These are phyloP conservation scores for Thunnus albacares DNA, from an alignment of 2,797 vertebrate genomes.

Conservation along the genomic window DNA sequence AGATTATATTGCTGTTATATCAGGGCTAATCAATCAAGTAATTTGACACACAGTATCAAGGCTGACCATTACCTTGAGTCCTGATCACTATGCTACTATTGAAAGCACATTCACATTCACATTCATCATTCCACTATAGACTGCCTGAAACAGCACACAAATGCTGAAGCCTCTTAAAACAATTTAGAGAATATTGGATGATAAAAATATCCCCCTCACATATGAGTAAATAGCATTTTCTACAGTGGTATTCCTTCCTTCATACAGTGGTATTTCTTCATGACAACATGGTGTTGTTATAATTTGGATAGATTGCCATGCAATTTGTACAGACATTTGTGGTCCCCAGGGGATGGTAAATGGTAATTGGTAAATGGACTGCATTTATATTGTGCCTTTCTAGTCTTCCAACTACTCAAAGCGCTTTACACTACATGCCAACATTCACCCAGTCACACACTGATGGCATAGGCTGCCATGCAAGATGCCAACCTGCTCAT, in stretches of 20 bases:
- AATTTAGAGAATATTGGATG: neutral
- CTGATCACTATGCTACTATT: constrained; percentile 41
- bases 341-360: too few relatives aligned
- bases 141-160: constrained; percentile 16
- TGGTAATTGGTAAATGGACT: too few relatives aligned
- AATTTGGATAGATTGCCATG: neutral
- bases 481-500: too few relatives aligned
- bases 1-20: constrained; percentile 30
- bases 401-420: too few relatives aligned
- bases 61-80: constrained; percentile 29
- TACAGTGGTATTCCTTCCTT: neutral
- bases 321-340: neutral
- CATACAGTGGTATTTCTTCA: neutral
- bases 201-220: neutral
- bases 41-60: constrained; percentile 33
- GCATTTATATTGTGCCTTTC: too few relatives aligned
- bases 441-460: too few relatives aligned
- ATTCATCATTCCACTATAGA: neutral
- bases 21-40: constrained; percentile 25
- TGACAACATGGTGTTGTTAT: neutral
- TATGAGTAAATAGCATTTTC: neutral
- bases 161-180: neutral
- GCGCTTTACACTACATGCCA: too few relatives aligned
- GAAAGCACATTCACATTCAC: constrained; percentile 40
- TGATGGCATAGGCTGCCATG: too few relatives aligned